phyloP scores from a whole-genome alignment of 2,888 invertebrate genomes.

The Polylopha cassiicola region DNA sequence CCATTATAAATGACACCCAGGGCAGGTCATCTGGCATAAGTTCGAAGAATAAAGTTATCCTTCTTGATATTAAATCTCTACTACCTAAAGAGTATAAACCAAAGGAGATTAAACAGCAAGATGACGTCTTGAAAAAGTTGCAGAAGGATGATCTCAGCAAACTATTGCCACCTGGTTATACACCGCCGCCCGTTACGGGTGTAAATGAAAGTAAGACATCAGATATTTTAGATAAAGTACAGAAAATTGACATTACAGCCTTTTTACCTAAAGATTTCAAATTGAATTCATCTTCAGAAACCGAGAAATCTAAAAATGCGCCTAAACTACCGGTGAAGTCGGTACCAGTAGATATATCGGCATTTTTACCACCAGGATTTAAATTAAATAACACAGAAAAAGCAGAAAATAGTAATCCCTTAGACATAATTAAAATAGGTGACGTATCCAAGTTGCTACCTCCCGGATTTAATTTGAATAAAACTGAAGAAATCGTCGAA shows the following conservation, averaged over 20 bases:
- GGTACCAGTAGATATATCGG: conserved; percentile 71
- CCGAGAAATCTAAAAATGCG: conserved; percentile 44
- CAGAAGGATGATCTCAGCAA: conserved; percentile 77
- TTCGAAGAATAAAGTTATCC: conserved; percentile 77
- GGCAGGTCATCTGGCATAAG: conserved; percentile 73
- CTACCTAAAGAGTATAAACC: conserved; percentile 76
- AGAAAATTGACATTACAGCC: conserved; percentile 70
- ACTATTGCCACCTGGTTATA: conserved; percentile 82
- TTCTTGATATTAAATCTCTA: conserved; percentile 73
- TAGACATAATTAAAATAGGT: conserved; percentile 25
- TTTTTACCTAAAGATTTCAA: conserved; percentile 81
- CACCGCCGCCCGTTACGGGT: conserved; percentile 46
- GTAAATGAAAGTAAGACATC: conserved; percentile 47
- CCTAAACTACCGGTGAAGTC: conserved; percentile 42
- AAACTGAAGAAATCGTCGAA: conserved; percentile 37
- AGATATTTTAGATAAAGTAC: conserved; percentile 45
- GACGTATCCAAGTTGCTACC: conserved; percentile 55
- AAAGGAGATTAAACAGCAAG: conserved; percentile 55
- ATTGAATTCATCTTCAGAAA: conserved; percentile 47
- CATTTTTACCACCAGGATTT: conserved; percentile 79
- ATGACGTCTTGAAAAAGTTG: conserved; percentile 63
- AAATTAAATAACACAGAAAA: conserved; percentile 20
- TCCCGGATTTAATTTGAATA: conserved; percentile 62
- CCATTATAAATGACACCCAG: conserved; percentile 59
- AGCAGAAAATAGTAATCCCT: conserved; percentile 25